Evolutionary conservation across 2,113 vertebrate species (phyloP).

Genomic region (Phaethornis superciliosus): DNA sequence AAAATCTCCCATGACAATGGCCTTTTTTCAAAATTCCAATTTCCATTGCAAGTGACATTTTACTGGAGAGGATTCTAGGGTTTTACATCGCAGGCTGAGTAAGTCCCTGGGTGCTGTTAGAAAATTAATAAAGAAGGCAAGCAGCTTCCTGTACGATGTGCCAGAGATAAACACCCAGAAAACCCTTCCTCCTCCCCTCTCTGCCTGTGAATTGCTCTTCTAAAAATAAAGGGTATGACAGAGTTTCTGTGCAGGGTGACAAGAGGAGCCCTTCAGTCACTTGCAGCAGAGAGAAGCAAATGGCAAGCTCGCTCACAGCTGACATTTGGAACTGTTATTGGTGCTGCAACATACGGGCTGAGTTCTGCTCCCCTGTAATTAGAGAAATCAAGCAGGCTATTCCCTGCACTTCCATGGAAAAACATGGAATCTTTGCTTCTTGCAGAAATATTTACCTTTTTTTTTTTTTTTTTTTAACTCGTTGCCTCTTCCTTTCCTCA

Average conservation of each 20-base stretch:
- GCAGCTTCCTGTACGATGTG: conserved; percentile 41
- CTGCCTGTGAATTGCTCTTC: conserved; percentile 26
- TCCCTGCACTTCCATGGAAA: background rate
- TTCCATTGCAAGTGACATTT: conserved; percentile 25
- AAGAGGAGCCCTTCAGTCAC: conserved; percentile 32
- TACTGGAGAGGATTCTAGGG: background rate
- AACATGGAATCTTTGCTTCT: accelerated
- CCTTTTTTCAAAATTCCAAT: background rate
- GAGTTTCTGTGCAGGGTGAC: conserved; percentile 1
- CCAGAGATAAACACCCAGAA: conserved; percentile 23
- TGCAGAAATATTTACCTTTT: accelerated
- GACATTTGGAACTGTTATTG: conserved; percentile 22
- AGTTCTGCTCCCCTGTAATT: background rate
- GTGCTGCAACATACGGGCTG: background rate
- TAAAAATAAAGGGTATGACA: conserved; percentile 64
- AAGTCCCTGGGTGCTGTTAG: conserved; percentile 43
- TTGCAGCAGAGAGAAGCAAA: background rate
- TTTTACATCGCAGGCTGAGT: conserved; percentile 16
- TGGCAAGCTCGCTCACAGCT: background rate
- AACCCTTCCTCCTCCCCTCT: conserved; percentile 20
- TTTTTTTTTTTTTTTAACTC: no score
- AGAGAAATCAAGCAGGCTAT: background rate
- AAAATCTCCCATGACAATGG: background rate
- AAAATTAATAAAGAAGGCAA: conserved; percentile 43
- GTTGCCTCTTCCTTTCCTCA: background rate